Base-by-base conservation (phyloP, 2,888 invertebrate genomes). In the Colletes collaris region DNA sequence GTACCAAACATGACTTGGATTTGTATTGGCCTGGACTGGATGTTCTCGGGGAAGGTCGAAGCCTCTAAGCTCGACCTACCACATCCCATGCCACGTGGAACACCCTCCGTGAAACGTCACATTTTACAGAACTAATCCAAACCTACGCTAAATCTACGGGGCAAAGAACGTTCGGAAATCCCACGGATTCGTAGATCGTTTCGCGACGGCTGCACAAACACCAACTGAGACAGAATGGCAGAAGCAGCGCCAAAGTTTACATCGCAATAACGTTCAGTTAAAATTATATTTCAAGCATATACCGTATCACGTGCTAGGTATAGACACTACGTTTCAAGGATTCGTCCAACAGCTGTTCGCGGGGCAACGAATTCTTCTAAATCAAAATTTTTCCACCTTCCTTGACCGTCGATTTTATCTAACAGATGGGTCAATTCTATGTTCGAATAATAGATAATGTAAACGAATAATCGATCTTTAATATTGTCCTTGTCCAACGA, bases 61-160 rank as follows among this genome's bases (percentile, higher is more conserved):
- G 81, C 53, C 63, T 79, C 70, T 74, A 79, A 67, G 66, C 86
- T 87, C 76, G 91, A 91, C 79, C 88, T 89, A 85, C 89, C 88
- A 84, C 91, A 91, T 92, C 91, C 92, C 92, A 92, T 92, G 85
- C 87, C 90, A 89, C 78, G 72, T 76, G 78, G n/a, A 78, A 70
- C 11, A 27, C 44, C 35, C 63, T 66, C 65, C 68, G 58, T 37
- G 44, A 46, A 55, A 46, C 59, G 46, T 70, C 76, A 86, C 85
- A 85, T 85, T 68, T 83, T 70, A 66, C 53, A 4, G 37, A 2
- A 52, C 52, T 71, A 13, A 35, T 16, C 44, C 1, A 63, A 1
- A 59, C 7, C 49, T 58, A 66, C 62, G 35, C 64, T 40, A 65
- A 49, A 46, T 16, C 58, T 44, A 59, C 46, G 35, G 8, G 8